Base-by-base conservation (phyloP, 2,113 vertebrate species). In the Tonatia bakeri region DNA sequence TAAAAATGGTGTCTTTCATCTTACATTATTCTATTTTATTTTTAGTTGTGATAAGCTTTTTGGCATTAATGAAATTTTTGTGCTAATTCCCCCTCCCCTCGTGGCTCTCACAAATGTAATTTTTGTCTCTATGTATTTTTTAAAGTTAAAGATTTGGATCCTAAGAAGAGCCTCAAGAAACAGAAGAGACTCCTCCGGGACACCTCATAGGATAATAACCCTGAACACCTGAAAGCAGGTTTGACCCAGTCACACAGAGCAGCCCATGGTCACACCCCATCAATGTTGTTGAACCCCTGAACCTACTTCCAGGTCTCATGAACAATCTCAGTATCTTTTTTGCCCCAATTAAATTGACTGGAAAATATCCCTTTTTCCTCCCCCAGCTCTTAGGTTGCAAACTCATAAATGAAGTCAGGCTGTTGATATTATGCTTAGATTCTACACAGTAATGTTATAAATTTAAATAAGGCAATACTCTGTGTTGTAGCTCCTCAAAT, bases 381-480 rank as follows among this genome's bases (percentile, higher is more conserved):
- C 13, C 5, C 4, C 7, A 56, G 47, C 38, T 69, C 24, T 64
- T 65, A 80, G 33, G 33, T 7, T 92, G 36, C 65, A 95, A 77
- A 70, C 36, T 72, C 61, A 45, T 65, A 69, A 89, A 56, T 31
- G 24, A 86, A 92, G 54, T 65, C 84, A 87, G 65, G 40, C 33
- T 87, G 50, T 79, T 90, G 72, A 75, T 64, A 43, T 31, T 72
- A 84, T 11, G 33, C 36, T 90, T 45, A 50, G 2, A 22, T 56
- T 91, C 16, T 75, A 54, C 50, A 81, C 16, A 83, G 83, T 65
- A 72, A 47, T 75, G 67, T 76, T 83, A 91, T n/a, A 88, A 92
- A 92, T 95, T 95, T 95, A 94, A 95, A 95, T 82, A 69, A 97
- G 94, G 92, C 64, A 96, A 69, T 94, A 91, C 79, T 82, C 47